Evolutionary conservation across 1,140 invertebrate species (phyloP).

Genomic region (Formica exsecta): DNA sequence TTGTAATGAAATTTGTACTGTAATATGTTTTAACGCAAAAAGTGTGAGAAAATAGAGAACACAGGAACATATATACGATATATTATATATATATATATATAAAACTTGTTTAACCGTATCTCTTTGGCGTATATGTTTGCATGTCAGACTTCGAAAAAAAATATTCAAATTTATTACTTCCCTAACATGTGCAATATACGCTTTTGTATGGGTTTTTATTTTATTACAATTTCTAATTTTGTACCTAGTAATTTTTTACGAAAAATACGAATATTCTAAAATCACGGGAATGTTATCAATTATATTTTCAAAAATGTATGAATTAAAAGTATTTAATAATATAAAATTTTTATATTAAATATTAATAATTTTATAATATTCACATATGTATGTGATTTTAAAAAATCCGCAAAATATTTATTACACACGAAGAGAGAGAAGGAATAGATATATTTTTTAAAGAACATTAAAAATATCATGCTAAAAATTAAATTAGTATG

Average conservation of each 20-base stretch:
- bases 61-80: background rate
- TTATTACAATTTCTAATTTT: background rate
- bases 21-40: slow-evolving; percentile 38
- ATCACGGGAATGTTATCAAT: background rate
- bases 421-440: no score
- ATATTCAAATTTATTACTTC: slow-evolving; percentile 16
- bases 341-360: no score
- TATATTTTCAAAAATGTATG: background rate
- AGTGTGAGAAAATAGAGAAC: background rate
- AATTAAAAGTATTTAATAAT: background rate
- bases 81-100: no score
- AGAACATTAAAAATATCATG: slow-evolving; percentile 21
- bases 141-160: background rate
- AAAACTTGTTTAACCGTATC: background rate
- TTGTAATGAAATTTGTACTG: slow-evolving; percentile 3
- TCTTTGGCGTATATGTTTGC: background rate
- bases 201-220: background rate
- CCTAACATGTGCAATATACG: background rate
- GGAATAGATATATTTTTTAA: background rate
- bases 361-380: background rate
- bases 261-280: background rate
- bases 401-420: slow-evolving; percentile 3
- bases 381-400: background rate
- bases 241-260: background rate
- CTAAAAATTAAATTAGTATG: slow-evolving; percentile 35